These are phyloP conservation scores for Molossus alvarezi DNA, from an alignment of 2,797 vertebrate species.

Conservation along the genomic window DNA sequence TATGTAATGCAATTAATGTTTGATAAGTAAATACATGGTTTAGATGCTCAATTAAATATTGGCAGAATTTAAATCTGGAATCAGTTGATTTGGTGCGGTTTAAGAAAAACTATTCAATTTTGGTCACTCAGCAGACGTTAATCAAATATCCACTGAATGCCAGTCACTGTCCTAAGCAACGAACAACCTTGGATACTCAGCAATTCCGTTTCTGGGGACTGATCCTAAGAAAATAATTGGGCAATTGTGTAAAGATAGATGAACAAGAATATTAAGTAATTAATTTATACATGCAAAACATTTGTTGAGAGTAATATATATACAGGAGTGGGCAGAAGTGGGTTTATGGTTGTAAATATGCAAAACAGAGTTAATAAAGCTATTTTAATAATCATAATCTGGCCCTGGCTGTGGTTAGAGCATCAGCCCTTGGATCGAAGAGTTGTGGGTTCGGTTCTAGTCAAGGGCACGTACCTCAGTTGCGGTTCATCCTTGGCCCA, in stretches of 20 bases:
- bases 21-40: constrained; percentile 45
- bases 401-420: no score
- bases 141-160: background rate
- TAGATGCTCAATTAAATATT: constrained; percentile 56
- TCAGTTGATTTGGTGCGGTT: constrained; percentile 65
- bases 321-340: background rate
- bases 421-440: no score
- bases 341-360: background rate
- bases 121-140: constrained; percentile 42
- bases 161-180: constrained; percentile 38
- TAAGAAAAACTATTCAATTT: constrained; percentile 68
- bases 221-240: constrained; percentile 65
- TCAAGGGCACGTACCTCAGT: no score
- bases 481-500: no score
- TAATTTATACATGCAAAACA: constrained; percentile 57
- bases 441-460: no score
- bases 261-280: constrained; percentile 31
- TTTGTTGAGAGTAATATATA: background rate
- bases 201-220: constrained; percentile 52
- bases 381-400: background rate
- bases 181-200: background rate
- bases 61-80: constrained; percentile 65
- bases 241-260: background rate
- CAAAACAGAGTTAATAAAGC: background rate
- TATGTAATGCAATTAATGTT: constrained; percentile 20